A percentile compares a stretch with the other conserved stretches of the same genome.
These are phyloP conservation scores for Elaphurus davidianus DNA, from an alignment of 2,113 vertebrate genomes.

Conservation along the genomic window DNA sequence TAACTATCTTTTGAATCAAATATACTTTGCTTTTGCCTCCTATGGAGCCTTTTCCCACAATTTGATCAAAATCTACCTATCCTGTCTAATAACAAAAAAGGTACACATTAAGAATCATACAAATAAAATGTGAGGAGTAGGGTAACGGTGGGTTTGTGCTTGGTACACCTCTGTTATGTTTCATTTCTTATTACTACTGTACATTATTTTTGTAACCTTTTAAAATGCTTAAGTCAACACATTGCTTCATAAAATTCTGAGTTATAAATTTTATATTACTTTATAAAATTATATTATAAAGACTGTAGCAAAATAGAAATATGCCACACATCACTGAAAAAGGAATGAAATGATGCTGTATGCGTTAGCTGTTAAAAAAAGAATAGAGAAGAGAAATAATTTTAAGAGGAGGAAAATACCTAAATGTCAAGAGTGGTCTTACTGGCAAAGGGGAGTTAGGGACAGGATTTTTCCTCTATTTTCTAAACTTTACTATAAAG, in stretches of 20 bases:
- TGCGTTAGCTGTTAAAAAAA: background rate
- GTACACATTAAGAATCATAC: background rate
- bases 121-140: background rate
- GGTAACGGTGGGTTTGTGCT: background rate
- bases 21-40: background rate
- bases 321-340: background rate
- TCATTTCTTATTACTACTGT: background rate
- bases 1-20: background rate
- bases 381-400: background rate
- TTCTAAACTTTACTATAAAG: background rate
- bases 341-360: background rate
- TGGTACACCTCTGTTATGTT: background rate
- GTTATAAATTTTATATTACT: background rate
- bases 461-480: background rate
- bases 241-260: background rate
- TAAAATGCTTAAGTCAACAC: background rate
- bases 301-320: constrained; percentile 11
- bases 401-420: background rate
- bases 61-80: background rate
- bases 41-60: background rate
- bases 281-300: background rate
- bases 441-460: background rate
- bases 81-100: background rate
- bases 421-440: background rate
- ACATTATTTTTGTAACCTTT: background rate